Evolutionary conservation across 1,140 invertebrate species (phyloP).

Genomic region (Brachionus asplanchnoidis): DNA sequence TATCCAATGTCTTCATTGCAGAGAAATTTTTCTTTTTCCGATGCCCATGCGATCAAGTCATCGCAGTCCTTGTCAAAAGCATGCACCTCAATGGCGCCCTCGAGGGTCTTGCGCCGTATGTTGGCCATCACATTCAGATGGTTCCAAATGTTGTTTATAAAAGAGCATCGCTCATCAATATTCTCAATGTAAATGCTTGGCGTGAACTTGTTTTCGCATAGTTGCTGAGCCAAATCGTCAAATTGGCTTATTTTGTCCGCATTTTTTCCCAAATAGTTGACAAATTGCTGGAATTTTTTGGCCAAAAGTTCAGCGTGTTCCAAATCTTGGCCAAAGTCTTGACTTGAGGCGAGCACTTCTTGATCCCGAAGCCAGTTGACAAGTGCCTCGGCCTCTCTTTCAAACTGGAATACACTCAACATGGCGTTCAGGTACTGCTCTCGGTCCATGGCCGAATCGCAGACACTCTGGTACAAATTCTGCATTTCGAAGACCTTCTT

Average conservation of each 20-base stretch:
- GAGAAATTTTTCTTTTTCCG: conserved; percentile 30
- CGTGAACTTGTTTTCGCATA: conserved; percentile 39
- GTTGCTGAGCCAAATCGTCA: conserved; percentile 15
- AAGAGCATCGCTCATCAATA: conserved; percentile 22
- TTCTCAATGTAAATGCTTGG: not conserved
- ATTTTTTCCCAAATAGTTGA: conserved; percentile 13
- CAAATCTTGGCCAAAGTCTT: conserved; percentile 38
- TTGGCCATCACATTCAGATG: not conserved
- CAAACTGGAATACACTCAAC: conserved; percentile 29
- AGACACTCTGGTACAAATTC: not conserved
- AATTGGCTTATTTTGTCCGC: not conserved
- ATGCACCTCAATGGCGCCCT: conserved; percentile 16
- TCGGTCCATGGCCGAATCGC: not conserved
- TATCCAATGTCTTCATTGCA: conserved; percentile 34
- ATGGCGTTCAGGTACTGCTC: conserved; percentile 38
- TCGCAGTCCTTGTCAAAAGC: conserved; percentile 41
- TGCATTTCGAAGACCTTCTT: conserved; percentile 4
- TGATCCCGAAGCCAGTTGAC: conserved; percentile 23
- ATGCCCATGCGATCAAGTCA: conserved; percentile 26
- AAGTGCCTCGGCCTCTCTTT: not conserved
- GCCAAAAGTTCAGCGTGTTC: conserved; percentile 38
- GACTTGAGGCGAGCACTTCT: not conserved
- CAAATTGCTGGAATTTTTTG: conserved; percentile 22
- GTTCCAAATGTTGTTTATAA: not conserved
- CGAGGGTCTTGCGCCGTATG: not conserved